Conservation (phyloP, 1,140 invertebrate genomes). For the Lethrus apterus region DNA sequence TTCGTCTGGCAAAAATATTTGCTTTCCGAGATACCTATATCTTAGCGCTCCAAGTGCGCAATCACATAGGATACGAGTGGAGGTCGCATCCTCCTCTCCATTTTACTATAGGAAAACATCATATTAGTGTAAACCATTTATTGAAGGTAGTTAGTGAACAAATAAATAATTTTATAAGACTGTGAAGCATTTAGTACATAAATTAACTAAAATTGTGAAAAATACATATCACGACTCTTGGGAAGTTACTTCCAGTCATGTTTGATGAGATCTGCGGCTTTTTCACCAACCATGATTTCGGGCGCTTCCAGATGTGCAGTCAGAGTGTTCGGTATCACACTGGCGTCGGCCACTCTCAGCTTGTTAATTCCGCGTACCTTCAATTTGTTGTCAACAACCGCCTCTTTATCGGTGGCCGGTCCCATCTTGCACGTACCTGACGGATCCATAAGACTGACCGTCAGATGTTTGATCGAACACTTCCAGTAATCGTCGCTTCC, state of each 20-base stretch:
- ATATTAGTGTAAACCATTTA: no score
- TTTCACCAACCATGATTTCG: constrained; percentile 48
- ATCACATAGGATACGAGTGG: no score
- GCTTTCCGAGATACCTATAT: no score
- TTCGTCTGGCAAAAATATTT: no score
- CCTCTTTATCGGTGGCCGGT: constrained; percentile 41
- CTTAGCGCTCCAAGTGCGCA: no score
- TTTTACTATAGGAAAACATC: no score
- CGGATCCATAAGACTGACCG: constrained; percentile 52
- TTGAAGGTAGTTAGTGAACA: no score
- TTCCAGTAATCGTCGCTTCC: constrained; percentile 50
- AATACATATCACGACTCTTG: no score
- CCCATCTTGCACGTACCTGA: constrained; percentile 63
- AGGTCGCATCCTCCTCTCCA: no score
- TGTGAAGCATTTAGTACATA: no score
- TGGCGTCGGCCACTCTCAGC: constrained; percentile 51
- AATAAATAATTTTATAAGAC: no score
- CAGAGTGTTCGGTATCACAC: constrained; percentile 47
- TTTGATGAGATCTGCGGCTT: constrained; percentile 45
- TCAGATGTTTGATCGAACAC: constrained; percentile 47
- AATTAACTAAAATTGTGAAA: no score
- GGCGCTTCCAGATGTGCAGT: constrained; percentile 48
- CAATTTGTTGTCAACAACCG: constrained; percentile 50
- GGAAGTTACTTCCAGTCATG: constrained; percentile 23
- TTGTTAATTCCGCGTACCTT: constrained; percentile 46